These are phyloP conservation scores for Troglohyphantes excavatus DNA, from an alignment of 2,888 invertebrate genomes.

Conservation along the genomic window DNA sequence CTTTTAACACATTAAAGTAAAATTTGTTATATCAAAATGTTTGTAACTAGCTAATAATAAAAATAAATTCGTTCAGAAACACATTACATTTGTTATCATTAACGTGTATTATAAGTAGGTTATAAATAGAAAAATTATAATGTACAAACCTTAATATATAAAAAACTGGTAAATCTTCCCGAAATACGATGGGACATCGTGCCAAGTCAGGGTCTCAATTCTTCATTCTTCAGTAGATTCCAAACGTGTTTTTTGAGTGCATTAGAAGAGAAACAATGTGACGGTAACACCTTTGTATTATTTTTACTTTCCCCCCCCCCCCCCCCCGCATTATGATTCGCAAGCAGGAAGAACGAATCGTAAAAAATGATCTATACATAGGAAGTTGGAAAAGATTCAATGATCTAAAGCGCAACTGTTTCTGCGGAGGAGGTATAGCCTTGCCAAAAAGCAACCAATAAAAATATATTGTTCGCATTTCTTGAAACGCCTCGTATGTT, in stretches of 20 bases:
- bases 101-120: too few relatives aligned
- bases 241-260: neutral
- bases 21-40: too few relatives aligned
- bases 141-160: too few relatives aligned
- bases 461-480: neutral
- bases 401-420: conserved; percentile 27
- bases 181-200: neutral
- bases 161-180: neutral
- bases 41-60: too few relatives aligned
- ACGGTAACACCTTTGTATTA: conserved; percentile 17
- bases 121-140: too few relatives aligned
- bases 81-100: too few relatives aligned
- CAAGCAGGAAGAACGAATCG: neutral
- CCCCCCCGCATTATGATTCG: conserved; percentile 8
- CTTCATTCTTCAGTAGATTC: neutral
- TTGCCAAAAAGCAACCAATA: conserved; percentile 9
- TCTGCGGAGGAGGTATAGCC: neutral
- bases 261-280: neutral
- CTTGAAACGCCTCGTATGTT: too few relatives aligned
- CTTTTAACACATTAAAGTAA: too few relatives aligned
- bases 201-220: too few relatives aligned
- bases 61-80: too few relatives aligned
- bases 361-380: conserved; percentile 61
- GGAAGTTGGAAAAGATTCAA: conserved; percentile 62
- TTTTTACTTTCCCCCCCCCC: neutral